Percentiles rank a stretch among this genome's conserved stretches.
Conservation (phyloP, 1,140 invertebrate species). For the Pseudomyrmex concolor region DNA sequence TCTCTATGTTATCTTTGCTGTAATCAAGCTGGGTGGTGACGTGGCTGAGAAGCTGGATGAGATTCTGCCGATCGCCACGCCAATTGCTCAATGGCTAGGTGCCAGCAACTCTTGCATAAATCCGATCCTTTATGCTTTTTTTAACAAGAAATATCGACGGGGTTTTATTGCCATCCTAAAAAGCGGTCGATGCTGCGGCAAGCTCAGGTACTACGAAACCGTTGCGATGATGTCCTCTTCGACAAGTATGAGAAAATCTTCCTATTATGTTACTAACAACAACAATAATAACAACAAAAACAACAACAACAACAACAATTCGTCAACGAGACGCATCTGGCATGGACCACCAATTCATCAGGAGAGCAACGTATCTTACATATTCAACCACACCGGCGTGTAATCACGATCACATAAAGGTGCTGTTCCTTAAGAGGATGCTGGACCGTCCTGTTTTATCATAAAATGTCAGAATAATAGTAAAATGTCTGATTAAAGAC, state of each 20-base stretch:
- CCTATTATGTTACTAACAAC: constrained; percentile 90
- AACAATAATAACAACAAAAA: constrained; percentile 87
- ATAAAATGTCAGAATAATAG: too few species aligned
- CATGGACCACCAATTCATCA: constrained; percentile 87
- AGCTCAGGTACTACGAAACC: constrained; percentile 92
- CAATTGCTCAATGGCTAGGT: constrained; percentile 98
- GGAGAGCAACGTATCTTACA: constrained; percentile 91
- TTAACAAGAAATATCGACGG: constrained; percentile 97
- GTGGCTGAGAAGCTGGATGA: constrained; percentile 91
- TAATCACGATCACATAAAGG: constrained; percentile 72
- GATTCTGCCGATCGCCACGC: constrained; percentile 92
- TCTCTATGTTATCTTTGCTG: constrained; percentile 94
- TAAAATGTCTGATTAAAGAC: too few species aligned
- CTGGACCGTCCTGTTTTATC: too few species aligned
- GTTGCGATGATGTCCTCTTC: constrained; percentile 93
- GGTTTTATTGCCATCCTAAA: constrained; percentile 96
- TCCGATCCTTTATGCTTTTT: constrained; percentile 98
- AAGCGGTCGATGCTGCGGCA: constrained; percentile 92
- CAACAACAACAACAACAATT: constrained; percentile 85
- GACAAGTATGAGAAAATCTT: constrained; percentile 92
- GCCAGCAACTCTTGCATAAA: constrained; percentile 98
- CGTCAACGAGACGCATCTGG: constrained; percentile 84
- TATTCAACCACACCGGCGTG: constrained; percentile 87
- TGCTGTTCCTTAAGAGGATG: too few species aligned
- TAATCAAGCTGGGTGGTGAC: constrained; percentile 92